Conservation (phyloP, 2,113 vertebrate species). For the Toxotes jaculatrix region DNA sequence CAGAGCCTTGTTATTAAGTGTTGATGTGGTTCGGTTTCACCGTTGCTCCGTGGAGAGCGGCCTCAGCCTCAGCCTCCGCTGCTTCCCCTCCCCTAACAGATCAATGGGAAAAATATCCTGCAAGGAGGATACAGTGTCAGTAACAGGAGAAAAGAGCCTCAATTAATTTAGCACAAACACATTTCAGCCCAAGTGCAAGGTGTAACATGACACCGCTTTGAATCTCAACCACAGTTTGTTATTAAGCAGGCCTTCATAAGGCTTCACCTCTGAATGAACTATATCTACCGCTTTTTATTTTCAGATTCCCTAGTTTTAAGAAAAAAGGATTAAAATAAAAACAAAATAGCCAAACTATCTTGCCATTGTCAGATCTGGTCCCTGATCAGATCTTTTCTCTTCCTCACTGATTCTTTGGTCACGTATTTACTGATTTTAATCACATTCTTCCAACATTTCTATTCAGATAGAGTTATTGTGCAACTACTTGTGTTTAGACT, state of each 20-base stretch:
- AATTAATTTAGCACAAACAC: slow-evolving; percentile 84
- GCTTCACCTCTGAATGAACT: not conserved
- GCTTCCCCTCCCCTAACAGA: slow-evolving; percentile 73
- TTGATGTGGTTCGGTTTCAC: slow-evolving; percentile 78
- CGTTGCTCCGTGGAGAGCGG: slow-evolving; percentile 63
- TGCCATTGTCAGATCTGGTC: no score
- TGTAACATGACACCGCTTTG: slow-evolving; percentile 71
- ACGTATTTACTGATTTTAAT: no score
- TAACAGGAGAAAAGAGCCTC: slow-evolving; percentile 77
- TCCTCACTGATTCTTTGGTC: no score
- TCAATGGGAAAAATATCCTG: slow-evolving; percentile 76
- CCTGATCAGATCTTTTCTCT: no score
- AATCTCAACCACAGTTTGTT: slow-evolving; percentile 57
- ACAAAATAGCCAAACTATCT: no score
- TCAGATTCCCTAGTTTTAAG: not conserved
- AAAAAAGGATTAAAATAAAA: no score
- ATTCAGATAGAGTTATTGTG: no score
- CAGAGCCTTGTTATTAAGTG: slow-evolving; percentile 77
- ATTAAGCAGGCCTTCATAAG: not conserved
- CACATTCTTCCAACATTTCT: no score
- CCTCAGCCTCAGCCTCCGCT: slow-evolving; percentile 39
- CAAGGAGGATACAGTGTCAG: slow-evolving; percentile 76
- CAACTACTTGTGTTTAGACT: no score
- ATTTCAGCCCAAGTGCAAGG: slow-evolving; percentile 65
- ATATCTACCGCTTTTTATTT: not conserved